Conservation (phyloP, 2,888 invertebrate species). For the Schizotus pectinicornis region DNA sequence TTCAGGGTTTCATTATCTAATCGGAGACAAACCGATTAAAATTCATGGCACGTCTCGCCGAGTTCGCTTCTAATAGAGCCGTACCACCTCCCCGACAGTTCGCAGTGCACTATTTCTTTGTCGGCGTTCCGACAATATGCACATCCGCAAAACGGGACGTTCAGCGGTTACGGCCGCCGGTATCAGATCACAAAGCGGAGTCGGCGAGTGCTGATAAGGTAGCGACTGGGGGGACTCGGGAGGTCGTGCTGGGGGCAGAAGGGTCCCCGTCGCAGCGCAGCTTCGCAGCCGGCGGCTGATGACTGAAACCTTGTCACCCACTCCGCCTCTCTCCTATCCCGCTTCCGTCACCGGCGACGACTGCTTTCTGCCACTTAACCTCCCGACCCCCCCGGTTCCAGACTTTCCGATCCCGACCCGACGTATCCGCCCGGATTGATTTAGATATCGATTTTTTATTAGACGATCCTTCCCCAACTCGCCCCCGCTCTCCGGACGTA, state of each 20-base stretch:
- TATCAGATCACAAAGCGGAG: slow-evolving; percentile 29
- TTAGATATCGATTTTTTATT: slow-evolving; percentile 38
- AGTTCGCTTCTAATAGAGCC: slow-evolving; percentile 5
- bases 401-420: slow-evolving; percentile 37
- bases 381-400: slow-evolving; percentile 36
- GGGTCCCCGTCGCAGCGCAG: slow-evolving; percentile 20
- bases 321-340: slow-evolving; percentile 40
- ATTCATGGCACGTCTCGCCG: slow-evolving; percentile 5
- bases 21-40: slow-evolving; percentile 1
- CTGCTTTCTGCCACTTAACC: slow-evolving; percentile 44
- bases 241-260: slow-evolving; percentile 25
- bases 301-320: slow-evolving; percentile 53
- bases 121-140: background rate
- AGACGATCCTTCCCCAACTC: slow-evolving; percentile 11
- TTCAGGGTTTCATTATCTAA: slow-evolving; percentile 4
- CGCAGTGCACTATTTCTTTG: background rate
- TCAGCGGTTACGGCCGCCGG: background rate
- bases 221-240: slow-evolving; percentile 19
- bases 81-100: background rate
- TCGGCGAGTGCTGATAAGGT: slow-evolving; percentile 22
- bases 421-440: slow-evolving; percentile 39
- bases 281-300: slow-evolving; percentile 47
- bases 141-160: background rate
- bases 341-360: slow-evolving; percentile 47
- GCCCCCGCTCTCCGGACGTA: slow-evolving; percentile 2